These are phyloP conservation scores for Melanaphis sacchari DNA, from an alignment of 1,140 invertebrate genomes.

Conservation along the genomic window DNA sequence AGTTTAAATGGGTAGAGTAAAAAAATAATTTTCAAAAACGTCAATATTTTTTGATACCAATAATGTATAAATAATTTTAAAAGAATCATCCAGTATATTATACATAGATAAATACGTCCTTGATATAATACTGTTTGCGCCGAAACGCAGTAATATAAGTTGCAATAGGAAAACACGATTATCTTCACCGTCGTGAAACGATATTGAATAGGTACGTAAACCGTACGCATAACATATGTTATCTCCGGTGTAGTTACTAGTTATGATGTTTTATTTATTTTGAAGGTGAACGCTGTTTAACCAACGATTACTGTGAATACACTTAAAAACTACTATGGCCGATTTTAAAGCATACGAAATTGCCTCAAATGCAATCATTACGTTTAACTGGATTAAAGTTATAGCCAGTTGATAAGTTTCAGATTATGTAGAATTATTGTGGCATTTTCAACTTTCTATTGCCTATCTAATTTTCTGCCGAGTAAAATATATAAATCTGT, in stretches of 20 bases:
- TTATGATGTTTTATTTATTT: background rate
- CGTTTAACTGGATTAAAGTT: background rate
- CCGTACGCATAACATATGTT: background rate
- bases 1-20: background rate
- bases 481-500: background rate
- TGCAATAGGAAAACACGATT: background rate
- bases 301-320: background rate
- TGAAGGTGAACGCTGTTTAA: background rate
- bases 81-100: background rate
- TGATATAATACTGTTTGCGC: background rate
- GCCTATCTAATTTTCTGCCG: background rate
- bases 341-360: slow-evolving; percentile 1
- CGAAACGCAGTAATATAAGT: background rate
- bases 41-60: background rate
- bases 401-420: background rate
- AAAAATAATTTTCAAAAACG: background rate
- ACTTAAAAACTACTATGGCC: background rate
- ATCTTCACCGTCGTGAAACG: background rate
- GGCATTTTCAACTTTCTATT: background rate
- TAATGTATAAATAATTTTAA: background rate
- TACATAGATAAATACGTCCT: background rate
- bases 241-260: background rate
- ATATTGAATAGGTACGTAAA: background rate
- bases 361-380: background rate
- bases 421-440: background rate